phyloP scores from a whole-genome alignment of 2,113 vertebrate species.

The Burhinus bistriatus region DNA sequence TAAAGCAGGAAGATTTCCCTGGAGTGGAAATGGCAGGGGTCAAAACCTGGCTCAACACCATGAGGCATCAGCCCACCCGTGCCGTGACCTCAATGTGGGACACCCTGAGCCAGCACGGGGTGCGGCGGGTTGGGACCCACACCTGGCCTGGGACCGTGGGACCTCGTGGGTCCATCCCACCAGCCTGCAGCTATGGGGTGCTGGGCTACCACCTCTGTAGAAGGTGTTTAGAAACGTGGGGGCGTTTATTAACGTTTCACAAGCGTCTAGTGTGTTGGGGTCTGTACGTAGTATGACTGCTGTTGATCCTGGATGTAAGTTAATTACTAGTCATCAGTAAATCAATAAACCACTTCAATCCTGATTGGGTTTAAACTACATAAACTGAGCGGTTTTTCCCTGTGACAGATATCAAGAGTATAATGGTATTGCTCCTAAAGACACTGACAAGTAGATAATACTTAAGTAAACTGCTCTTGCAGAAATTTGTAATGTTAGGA shows the following conservation, averaged over 20 bases:
- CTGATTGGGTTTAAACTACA: neutral
- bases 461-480: neutral
- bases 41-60: rapidly evolving
- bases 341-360: neutral
- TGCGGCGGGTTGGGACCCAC: neutral
- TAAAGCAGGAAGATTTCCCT: neutral
- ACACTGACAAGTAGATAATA: neutral
- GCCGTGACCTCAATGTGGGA: rapidly evolving
- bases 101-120: neutral
- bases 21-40: neutral
- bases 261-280: neutral
- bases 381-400: neutral
- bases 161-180: neutral
- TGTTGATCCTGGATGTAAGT: neutral
- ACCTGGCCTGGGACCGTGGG: rapidly evolving
- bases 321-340: neutral
- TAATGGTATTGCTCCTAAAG: neutral
- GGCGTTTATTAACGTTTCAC: neutral
- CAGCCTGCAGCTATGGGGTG: too few relatives aligned
- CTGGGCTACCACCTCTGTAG: neutral
- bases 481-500: neutral
- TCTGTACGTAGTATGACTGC: too few relatives aligned
- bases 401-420: neutral
- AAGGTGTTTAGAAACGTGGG: neutral
- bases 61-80: too few relatives aligned